phyloP scores from a whole-genome alignment of 2,797 vertebrate genomes.

The Eidolon dupreanum region DNA sequence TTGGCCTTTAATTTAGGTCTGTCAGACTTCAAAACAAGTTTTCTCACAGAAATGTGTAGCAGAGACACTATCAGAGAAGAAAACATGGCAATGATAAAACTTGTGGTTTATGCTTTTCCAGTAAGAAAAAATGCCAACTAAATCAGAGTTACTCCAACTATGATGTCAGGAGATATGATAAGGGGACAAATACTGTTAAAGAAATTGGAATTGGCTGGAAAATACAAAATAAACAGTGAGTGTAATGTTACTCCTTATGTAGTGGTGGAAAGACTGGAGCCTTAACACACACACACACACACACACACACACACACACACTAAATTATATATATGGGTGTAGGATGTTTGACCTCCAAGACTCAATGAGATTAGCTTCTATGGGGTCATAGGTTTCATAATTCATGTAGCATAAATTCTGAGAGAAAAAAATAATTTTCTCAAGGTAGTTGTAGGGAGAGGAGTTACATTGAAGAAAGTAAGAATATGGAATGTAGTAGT shows the following conservation, averaged over 20 bases:
- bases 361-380: not conserved
- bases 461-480: not conserved
- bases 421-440: not conserved
- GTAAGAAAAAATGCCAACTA: not conserved
- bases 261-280: not conserved
- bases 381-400: not conserved
- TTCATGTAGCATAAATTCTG: not conserved
- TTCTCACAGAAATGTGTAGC: not conserved
- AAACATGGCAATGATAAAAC: not conserved
- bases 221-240: constrained; percentile 30
- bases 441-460: not conserved
- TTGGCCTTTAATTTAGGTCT: not conserved
- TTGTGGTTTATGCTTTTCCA: not conserved
- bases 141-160: not conserved
- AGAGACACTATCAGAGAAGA: not conserved
- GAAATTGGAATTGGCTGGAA: not conserved
- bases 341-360: not conserved
- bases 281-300: not conserved
- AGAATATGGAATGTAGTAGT: not conserved
- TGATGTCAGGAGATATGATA: not conserved
- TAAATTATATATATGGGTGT: too few species aligned
- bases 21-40: not conserved
- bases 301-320: too few species aligned
- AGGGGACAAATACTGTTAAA: not conserved
- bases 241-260: not conserved